Evolutionary conservation across 2,113 vertebrate species (phyloP).

Genomic region (Dromiciops gliroides): DNA sequence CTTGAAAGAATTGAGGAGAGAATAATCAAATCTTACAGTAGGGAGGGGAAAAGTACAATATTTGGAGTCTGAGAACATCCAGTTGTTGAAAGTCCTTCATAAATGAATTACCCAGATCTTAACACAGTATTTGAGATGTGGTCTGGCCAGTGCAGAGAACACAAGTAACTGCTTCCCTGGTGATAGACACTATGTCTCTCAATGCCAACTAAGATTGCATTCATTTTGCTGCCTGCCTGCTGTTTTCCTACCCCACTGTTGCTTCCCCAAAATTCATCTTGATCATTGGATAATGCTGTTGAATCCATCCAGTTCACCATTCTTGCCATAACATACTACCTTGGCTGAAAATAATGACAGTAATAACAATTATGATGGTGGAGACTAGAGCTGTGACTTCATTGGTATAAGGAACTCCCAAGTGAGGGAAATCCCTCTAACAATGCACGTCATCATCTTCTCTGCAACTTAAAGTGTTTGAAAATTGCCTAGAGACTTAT

Average conservation of each 20-base stretch:
- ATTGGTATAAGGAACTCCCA: neutral
- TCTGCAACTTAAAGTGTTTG: neutral
- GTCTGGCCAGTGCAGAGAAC: neutral
- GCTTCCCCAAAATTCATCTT: neutral
- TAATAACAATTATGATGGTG: neutral
- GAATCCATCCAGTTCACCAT: neutral
- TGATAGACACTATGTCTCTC: neutral
- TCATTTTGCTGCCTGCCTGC: neutral
- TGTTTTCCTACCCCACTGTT: neutral
- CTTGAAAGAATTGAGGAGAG: no score
- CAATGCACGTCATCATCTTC: neutral
- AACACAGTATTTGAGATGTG: neutral
- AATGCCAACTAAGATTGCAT: neutral
- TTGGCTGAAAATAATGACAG: no score
- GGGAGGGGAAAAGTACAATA: no score
- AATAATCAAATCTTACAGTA: no score
- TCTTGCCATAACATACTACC: neutral
- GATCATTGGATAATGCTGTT: neutral
- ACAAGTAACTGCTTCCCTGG: neutral
- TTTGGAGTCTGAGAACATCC: neutral
- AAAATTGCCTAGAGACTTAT: neutral
- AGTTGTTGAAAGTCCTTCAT: neutral
- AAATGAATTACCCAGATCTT: neutral
- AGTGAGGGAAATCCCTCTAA: neutral
- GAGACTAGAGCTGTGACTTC: neutral